phyloP scores from a whole-genome alignment of 2,797 vertebrate species.

The Erethizon dorsatum region DNA sequence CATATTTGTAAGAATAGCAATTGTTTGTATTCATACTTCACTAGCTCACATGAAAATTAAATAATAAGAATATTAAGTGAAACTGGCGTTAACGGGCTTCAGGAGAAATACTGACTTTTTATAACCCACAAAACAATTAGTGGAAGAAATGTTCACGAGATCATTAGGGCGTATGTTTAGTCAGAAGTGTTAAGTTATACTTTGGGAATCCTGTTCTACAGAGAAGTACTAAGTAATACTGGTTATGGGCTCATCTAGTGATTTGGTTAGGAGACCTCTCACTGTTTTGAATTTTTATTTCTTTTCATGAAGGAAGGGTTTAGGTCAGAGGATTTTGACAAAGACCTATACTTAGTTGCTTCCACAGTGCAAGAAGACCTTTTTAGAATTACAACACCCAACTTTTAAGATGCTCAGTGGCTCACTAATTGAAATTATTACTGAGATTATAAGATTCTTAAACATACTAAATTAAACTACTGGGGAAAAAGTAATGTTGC shows the following conservation, averaged over 20 bases:
- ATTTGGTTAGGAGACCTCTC: neutral
- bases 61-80: neutral
- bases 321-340: neutral
- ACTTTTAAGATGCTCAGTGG: neutral
- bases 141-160: neutral
- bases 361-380: neutral
- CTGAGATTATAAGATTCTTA: neutral
- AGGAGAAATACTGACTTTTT: neutral
- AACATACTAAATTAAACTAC: too few species aligned
- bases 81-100: neutral
- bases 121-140: neutral
- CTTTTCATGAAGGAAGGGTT: too few species aligned
- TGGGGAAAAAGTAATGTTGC: neutral
- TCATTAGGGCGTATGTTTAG: neutral
- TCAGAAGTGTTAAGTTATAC: too few species aligned
- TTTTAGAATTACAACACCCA: constrained; percentile 5
- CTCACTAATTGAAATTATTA: neutral
- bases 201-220: too few species aligned
- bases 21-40: neutral
- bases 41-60: neutral
- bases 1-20: neutral
- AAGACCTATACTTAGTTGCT: neutral
- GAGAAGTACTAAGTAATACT: neutral
- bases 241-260: neutral
- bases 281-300: neutral